phyloP scores from a whole-genome alignment of 92 coral and sea anemone species.

The Heliopora coerulea region DNA sequence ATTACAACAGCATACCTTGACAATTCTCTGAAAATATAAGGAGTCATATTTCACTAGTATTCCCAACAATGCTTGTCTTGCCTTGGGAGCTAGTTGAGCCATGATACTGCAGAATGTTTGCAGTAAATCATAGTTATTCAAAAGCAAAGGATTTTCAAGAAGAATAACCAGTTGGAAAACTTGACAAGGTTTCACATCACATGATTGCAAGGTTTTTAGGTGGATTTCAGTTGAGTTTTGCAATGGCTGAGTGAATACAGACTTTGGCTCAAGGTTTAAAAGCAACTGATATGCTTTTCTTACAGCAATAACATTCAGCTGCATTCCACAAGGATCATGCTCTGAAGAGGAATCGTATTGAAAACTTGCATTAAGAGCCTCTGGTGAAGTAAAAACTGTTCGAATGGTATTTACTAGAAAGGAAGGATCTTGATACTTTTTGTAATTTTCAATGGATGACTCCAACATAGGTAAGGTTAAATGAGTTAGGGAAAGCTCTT shows the following conservation, averaged over 20 bases:
- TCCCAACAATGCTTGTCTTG: conserved; percentile 56
- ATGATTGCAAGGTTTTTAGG: conserved; percentile 66
- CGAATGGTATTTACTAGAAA: conserved; percentile 89
- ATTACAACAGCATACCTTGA: conserved; percentile 58
- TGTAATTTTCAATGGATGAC: conserved; percentile 74
- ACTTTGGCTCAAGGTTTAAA: conserved; percentile 70
- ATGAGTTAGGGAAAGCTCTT: conserved; percentile 90
- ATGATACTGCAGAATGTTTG: conserved; percentile 70
- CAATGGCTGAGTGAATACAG: conserved; percentile 62
- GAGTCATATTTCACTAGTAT: conserved; percentile 51
- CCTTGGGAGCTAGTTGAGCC: conserved; percentile 54
- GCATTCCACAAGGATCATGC: background rate
- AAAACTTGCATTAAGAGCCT: conserved; percentile 96
- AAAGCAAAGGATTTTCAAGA: conserved; percentile 83
- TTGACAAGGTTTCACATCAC: conserved; percentile 58
- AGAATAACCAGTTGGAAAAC: conserved; percentile 73
- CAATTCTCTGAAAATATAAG: conserved; percentile 55
- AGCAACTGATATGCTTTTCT: conserved; percentile 71
- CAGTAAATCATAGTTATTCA: conserved; percentile 63
- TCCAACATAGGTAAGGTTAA: conserved; percentile 79
- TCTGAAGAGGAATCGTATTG: conserved; percentile 37
- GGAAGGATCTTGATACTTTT: conserved; percentile 71
- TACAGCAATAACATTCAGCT: conserved; percentile 69
- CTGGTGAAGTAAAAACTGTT: conserved; percentile 87
- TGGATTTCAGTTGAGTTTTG: conserved; percentile 88